Evolutionary conservation across 23 tunicate genomes (phyloP), one percentile per base, ranked within the genome.

Genomic region (Styela clava): DNA sequence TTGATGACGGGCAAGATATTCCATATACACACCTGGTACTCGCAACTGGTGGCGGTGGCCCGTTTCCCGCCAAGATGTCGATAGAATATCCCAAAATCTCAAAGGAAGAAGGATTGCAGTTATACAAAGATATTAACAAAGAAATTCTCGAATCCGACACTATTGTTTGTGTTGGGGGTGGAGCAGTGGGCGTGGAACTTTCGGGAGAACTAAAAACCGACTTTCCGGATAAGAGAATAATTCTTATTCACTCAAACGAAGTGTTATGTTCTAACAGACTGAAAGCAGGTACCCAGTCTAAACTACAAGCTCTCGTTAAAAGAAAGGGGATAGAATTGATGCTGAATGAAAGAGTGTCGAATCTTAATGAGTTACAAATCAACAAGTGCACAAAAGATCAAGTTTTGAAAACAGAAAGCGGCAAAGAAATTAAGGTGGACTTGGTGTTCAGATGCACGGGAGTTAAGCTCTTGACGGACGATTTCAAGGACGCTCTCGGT

Each of bases 161-260:
- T 2, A 68, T 92, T 3, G 89, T 92, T 7, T 35, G 89, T 25
- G 92, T 92, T 26, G 97, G 97, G 25, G 97, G 92, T 67, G 93
- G 93, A 1, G 92, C 98, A 28, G 98, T 93, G 62, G 98, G 98
- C 18, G 86, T 93, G 51, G 93, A 93, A 63, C 56, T 93, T 27
- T 69, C 98, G 18, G 94, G 98, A 25, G 93, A 93, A 81, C 82
- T 93, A 2, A 87, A 85, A 84, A 87, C 84, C 27, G 88, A 84
- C 0, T 93, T 52, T 74, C 84, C 86, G 0, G 84, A 84, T 34
- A 87, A 87, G 69, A 69, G 80, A 79, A 88, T 87, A 52, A 79
- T 21, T 44, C 73, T 76, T 16, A 76, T 76, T 33, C 81, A 76
- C 33, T 27, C 81, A 9, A 18, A 52, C 31, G 73, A 2, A 27